Base-by-base conservation (phyloP, 2,113 vertebrate species). In the Heterotis niloticus region DNA sequence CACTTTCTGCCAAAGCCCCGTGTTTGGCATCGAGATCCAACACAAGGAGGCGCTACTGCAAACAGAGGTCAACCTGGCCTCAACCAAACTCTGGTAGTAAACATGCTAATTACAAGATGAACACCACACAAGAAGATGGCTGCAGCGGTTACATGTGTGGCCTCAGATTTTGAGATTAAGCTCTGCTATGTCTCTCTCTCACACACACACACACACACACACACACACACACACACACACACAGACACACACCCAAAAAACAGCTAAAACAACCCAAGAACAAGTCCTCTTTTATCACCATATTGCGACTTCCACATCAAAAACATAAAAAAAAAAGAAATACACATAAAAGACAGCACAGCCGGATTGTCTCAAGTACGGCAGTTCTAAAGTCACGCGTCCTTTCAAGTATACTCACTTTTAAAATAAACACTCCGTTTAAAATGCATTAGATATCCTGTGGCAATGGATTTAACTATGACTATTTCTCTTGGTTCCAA, bases 301-400 rank as follows among this genome's bases (percentile, higher is more conserved):
- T 65, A 44, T 67, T 24, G 56, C 23, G 29, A 68, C 51, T 20
- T 18, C 5, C 5, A 24, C 64, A 68, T 77, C 64, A 52, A 72
- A 57, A 57, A 67, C 29, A 60, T 66, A 16, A 20, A 57, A 57
- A 78, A n/a, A 57, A 44, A 44, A 44, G 34, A n/a, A n/a, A 7
- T 44, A 44, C 34, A 7, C 34, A 44, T 44, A 44, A 44, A 44
- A 44, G 34, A 44, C 34, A 44, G 34, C 66, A 62, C 62, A 69
- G 23, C 67, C 34, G 28, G 77, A 78, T 78, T 78, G 77, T 78
- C 66, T 78, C 67, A 70, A 71, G 28, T 78, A 62, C 23, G 52
- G n/a, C 57, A 57, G 65, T 52, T 68, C 52, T 70, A 70, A 62
- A 13, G 29, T 71, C 54, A 60, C 54, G 17, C 29, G 56, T 78